Conservation (phyloP, 1,140 invertebrate genomes). For the Drosophila sp. region DNA sequence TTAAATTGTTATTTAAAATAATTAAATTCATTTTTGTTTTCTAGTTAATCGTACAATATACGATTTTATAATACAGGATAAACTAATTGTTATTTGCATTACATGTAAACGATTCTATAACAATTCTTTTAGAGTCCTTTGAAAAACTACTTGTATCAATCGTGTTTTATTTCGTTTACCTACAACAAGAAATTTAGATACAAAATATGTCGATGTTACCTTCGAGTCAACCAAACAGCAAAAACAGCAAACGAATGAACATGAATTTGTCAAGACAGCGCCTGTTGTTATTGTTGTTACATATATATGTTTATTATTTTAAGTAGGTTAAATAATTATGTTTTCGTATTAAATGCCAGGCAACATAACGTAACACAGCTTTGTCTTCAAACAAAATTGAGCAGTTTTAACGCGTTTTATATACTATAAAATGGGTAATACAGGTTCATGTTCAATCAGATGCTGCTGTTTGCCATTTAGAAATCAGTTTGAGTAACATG, state of each 20-base stretch:
- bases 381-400: conserved; percentile 48
- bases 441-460: conserved; percentile 28
- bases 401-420: conserved; percentile 31
- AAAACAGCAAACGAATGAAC: conserved; percentile 26
- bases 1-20: conserved; percentile 21
- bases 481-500: conserved; percentile 3
- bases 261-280: conserved; percentile 8
- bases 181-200: conserved; percentile 51
- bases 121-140: conserved; percentile 7
- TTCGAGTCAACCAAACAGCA: conserved; percentile 20
- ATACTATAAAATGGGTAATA: conserved; percentile 21
- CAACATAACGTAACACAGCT: conserved; percentile 24
- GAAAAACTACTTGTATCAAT: neutral
- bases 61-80: conserved; percentile 33
- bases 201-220: conserved; percentile 15
- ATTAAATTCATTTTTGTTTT: conserved; percentile 46
- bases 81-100: conserved; percentile 22
- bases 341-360: conserved; percentile 2
- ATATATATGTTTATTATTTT: neutral
- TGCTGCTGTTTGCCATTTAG: conserved; percentile 31
- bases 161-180: conserved; percentile 9
- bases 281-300: neutral
- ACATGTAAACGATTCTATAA: conserved; percentile 14
- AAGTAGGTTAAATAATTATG: neutral
- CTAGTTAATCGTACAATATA: conserved; percentile 23